These are phyloP conservation scores for Dorcus hopei DNA, from an alignment of 2,888 invertebrate species.

Conservation along the genomic window DNA sequence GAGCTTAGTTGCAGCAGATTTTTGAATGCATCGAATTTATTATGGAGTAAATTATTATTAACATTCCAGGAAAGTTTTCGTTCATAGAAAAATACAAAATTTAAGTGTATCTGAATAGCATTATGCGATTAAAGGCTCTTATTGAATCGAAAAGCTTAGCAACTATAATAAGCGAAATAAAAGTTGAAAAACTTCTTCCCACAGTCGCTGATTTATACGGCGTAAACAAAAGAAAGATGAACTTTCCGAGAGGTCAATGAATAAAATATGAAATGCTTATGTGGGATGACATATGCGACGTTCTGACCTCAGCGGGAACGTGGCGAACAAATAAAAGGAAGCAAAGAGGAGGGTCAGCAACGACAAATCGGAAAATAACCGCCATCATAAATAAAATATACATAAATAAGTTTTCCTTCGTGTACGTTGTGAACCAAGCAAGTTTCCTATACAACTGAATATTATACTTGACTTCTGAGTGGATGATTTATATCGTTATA, in stretches of 20 bases:
- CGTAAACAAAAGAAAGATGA: not conserved
- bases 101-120: no score
- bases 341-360: not conserved
- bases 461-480: no score
- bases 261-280: slow-evolving; percentile 2
- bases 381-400: slow-evolving; percentile 15
- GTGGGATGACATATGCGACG: slow-evolving; percentile 29
- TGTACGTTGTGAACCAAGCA: not conserved
- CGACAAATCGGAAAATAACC: slow-evolving; percentile 16
- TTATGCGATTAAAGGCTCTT: no score
- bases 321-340: not conserved
- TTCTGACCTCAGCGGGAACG: slow-evolving; percentile 24
- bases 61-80: no score
- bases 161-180: no score
- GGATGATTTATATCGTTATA: no score
- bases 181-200: not conserved
- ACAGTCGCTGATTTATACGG: not conserved
- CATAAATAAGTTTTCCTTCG: slow-evolving; percentile 11
- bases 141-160: no score
- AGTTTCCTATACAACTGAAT: no score
- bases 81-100: no score
- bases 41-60: no score
- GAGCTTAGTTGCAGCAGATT: no score
- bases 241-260: slow-evolving; percentile 1
- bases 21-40: no score